Evolutionary conservation across 2,113 vertebrate species (phyloP).

Genomic region (Myiozetetes cayanensis): DNA sequence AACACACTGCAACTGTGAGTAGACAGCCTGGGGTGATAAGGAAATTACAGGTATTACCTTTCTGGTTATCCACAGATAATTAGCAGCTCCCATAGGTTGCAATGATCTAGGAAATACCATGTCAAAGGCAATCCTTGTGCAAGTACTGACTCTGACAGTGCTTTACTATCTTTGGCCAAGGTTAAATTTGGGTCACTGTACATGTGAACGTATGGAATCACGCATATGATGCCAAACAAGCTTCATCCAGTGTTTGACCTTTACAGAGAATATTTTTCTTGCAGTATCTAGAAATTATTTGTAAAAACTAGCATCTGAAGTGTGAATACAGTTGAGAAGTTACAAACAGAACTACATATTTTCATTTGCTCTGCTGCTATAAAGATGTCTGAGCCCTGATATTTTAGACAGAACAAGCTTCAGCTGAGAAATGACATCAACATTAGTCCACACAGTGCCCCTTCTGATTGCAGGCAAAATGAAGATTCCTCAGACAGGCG

Average conservation of each 20-base stretch:
- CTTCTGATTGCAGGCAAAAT: slow-evolving; percentile 2
- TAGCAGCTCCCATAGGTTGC: not conserved
- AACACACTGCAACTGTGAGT: not conserved
- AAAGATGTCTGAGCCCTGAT: not conserved
- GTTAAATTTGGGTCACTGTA: slow-evolving; percentile 20
- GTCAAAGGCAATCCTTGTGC: slow-evolving; percentile 21
- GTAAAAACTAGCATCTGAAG: slow-evolving; percentile 19
- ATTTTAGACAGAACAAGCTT: slow-evolving; percentile 14
- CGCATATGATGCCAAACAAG: not conserved
- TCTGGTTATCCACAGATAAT: slow-evolving; percentile 7
- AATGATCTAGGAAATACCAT: slow-evolving; percentile 7
- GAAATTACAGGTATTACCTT: slow-evolving; percentile 40
- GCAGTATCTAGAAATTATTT: not conserved
- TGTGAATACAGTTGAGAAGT: not conserved
- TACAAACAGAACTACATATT: not conserved
- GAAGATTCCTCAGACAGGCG: not conserved
- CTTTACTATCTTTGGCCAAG: not conserved
- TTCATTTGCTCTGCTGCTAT: not conserved
- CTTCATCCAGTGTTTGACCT: not conserved
- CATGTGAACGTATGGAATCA: not conserved
- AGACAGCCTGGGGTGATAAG: not conserved
- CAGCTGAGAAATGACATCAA: slow-evolving; percentile 12
- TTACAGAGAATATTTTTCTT: not conserved
- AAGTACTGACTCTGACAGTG: not conserved
- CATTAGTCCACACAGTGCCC: not conserved